Evolutionary conservation across 2,888 invertebrate genomes (phyloP).

Genomic region (Eudemis profundana): DNA sequence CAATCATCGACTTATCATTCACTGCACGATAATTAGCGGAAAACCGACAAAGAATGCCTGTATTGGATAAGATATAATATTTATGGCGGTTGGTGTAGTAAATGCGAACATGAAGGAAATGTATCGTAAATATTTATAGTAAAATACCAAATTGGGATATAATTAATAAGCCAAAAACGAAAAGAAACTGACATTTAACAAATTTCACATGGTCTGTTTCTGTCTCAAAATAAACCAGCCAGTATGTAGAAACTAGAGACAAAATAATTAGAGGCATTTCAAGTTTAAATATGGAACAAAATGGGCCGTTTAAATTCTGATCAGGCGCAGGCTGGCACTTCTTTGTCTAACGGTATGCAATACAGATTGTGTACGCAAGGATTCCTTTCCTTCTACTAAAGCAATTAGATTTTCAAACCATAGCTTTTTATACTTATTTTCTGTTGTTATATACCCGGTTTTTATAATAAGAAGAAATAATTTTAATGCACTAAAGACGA

Average conservation of each 20-base stretch:
- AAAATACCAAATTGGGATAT: too few species aligned
- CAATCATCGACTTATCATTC: slow-evolving; percentile 11
- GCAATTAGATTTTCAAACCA: slow-evolving; percentile 3
- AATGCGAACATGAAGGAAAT: too few species aligned
- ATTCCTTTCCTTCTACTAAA: slow-evolving; percentile 28
- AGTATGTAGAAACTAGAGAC: slow-evolving; percentile 49
- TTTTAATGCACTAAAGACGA: neutral
- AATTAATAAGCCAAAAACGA: too few species aligned
- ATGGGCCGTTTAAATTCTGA: slow-evolving; percentile 62
- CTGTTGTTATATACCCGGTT: neutral
- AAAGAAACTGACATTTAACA: too few species aligned
- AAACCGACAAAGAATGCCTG: neutral
- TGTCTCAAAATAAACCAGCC: slow-evolving; percentile 2
- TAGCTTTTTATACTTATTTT: neutral
- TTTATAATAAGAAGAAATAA: neutral
- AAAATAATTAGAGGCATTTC: slow-evolving; percentile 63
- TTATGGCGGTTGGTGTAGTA: neutral
- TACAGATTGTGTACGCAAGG: slow-evolving; percentile 50
- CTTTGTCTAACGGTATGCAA: slow-evolving; percentile 60
- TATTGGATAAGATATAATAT: neutral
- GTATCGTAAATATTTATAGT: too few species aligned
- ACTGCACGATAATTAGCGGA: slow-evolving; percentile 12
- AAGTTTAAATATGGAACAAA: slow-evolving; percentile 60
- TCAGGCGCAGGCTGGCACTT: slow-evolving; percentile 54
- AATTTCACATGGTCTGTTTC: neutral